A percentile compares a stretch with the other conserved stretches of the same genome.
Evolutionary conservation across 1,140 invertebrate species (phyloP).

Genomic region (Psix sp.): DNA sequence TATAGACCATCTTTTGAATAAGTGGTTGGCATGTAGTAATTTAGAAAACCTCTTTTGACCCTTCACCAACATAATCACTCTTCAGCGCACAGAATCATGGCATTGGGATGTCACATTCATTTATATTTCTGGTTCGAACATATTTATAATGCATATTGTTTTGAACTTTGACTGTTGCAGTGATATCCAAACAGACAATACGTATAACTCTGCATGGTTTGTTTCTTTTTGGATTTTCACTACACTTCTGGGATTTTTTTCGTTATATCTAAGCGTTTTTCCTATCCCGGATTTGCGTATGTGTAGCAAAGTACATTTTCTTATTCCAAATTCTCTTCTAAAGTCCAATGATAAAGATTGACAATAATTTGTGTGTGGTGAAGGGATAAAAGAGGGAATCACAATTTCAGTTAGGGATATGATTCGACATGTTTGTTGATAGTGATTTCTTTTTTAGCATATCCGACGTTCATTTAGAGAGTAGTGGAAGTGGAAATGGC

Average conservation of each 20-base stretch:
- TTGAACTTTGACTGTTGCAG: conserved; percentile 24
- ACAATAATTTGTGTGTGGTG: conserved; percentile 12
- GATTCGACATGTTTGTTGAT: neutral
- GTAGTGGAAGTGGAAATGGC: conserved; percentile 73
- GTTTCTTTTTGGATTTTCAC: conserved; percentile 45
- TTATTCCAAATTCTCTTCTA: neutral
- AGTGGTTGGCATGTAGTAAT: too few species aligned
- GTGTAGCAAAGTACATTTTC: conserved; percentile 5
- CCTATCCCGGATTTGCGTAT: conserved; percentile 23
- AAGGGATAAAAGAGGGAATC: conserved; percentile 22
- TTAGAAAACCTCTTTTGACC: too few species aligned
- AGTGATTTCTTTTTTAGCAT: conserved; percentile 32
- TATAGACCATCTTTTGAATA: too few species aligned
- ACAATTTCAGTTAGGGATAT: neutral
- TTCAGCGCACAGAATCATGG: too few species aligned
- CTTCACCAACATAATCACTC: too few species aligned
- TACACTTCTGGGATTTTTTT: conserved; percentile 48
- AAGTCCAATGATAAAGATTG: neutral
- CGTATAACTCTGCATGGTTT: conserved; percentile 39
- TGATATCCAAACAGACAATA: conserved; percentile 33
- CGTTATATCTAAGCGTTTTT: conserved; percentile 37
- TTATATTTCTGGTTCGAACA: too few species aligned
- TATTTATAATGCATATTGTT: too few species aligned
- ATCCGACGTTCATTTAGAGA: conserved; percentile 74
- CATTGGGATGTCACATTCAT: too few species aligned